phyloP scores from a whole-genome alignment of 2,888 invertebrate species.

The Acronicta psi region DNA sequence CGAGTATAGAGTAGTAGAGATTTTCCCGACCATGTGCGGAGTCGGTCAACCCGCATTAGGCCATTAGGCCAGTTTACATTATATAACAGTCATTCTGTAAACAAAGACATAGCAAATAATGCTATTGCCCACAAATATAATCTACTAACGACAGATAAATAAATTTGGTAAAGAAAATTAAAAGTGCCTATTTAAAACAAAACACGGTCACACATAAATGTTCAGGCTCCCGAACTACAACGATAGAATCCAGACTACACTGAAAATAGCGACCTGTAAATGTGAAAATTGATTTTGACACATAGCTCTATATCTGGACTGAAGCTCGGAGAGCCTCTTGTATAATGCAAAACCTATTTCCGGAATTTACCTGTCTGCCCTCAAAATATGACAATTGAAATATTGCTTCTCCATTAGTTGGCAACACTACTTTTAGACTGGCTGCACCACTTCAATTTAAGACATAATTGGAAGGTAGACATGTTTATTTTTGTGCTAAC shows the following conservation, averaged over 20 bases:
- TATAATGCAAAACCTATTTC: slow-evolving; percentile 80
- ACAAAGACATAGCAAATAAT: no score
- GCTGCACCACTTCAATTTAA: slow-evolving; percentile 37
- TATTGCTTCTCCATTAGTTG: slow-evolving; percentile 64
- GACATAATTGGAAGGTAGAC: slow-evolving; percentile 34
- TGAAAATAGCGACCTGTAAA: slow-evolving; percentile 84
- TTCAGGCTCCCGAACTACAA: slow-evolving; percentile 60
- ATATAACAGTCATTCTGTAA: no score
- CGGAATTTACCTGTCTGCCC: slow-evolving; percentile 66
- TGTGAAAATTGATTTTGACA: slow-evolving; percentile 86
- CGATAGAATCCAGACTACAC: slow-evolving; percentile 68
- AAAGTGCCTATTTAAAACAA: background rate
- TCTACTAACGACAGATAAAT: background rate
- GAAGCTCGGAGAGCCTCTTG: slow-evolving; percentile 69
- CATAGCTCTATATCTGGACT: slow-evolving; percentile 74
- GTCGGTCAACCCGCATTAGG: no score
- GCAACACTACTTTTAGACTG: slow-evolving; percentile 61
- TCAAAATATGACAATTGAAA: slow-evolving; percentile 71
- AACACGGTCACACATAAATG: background rate
- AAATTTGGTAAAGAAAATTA: background rate
- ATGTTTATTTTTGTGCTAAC: slow-evolving; percentile 40
- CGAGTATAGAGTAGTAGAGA: no score
- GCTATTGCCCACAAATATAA: no score
- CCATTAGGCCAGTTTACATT: no score
- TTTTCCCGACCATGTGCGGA: no score